A percentile compares a stretch with the other conserved stretches of the same genome.
phyloP scores from a whole-genome alignment of 2,888 invertebrate species.

The Eupithecia inturbata region DNA sequence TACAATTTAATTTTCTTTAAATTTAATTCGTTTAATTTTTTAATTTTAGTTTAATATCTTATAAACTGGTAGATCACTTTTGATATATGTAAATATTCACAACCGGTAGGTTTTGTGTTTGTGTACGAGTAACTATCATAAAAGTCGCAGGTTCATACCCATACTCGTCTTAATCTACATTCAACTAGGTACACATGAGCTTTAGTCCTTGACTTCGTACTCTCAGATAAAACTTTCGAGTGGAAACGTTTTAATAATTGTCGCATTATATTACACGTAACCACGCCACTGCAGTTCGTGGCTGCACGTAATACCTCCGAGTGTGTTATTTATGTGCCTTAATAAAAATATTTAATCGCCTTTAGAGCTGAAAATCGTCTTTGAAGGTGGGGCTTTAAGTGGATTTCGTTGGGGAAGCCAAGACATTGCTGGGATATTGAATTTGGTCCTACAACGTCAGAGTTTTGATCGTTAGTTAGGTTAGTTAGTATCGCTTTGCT shows the following conservation, averaged over 20 bases:
- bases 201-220: conserved; percentile 4
- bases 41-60: too few species aligned
- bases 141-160: not conserved
- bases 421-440: not conserved
- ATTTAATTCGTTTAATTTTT: too few species aligned
- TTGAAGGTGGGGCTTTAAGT: conserved; percentile 34
- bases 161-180: not conserved
- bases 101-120: too few species aligned
- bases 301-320: conserved; percentile 58
- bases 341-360: conserved; percentile 41
- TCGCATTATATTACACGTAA: conserved; percentile 53
- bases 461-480: not conserved
- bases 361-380: conserved; percentile 39
- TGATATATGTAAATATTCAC: not conserved
- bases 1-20: too few species aligned
- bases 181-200: not conserved
- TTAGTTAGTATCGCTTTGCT: not conserved
- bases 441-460: not conserved
- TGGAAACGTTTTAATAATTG: conserved; percentile 51
- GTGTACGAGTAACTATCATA: not conserved
- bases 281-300: conserved; percentile 60
- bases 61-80: not conserved
- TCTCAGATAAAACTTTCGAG: conserved; percentile 37
- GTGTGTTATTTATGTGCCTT: conserved; percentile 48
- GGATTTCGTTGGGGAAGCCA: conserved; percentile 24